Evolutionary conservation across 2,888 invertebrate species (phyloP), one percentile per base, ranked within the genome.

Genomic region (Dryomyza anilis): DNA sequence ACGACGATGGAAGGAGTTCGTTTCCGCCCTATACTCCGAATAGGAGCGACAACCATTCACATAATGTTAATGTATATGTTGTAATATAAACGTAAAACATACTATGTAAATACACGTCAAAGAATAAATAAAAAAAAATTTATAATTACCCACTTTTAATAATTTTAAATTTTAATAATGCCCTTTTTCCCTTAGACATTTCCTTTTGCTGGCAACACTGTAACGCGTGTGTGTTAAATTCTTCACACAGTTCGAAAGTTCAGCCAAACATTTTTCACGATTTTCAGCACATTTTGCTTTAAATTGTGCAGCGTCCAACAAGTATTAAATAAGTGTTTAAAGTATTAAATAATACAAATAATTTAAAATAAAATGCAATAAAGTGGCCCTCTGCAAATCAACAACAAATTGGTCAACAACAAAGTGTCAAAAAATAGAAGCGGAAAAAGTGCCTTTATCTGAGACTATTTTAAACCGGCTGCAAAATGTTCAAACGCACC

Each of bases 401-500:
- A 1, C 23, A 12, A n/a, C 14, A 21, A 55, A 36, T 14, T 36
- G 7, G 12, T 16, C 16, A 55, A 33, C 30, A 1, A n/a, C 19
- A 55, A 55, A n/a, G 23, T n/a, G 50, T 43, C 50, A 25, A 27
- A 2, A 27, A 27, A 50, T 50, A 21, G 4, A 27, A 48, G 50
- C n/a, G 50, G 25, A 14, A 12, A 25, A 50, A 50, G 2, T 25
- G 50, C 3, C 25, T 21, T 12, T 6, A 46, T 3, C 7, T 30
- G 29, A 21, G 33, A 10, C 27, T 16, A 14, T 16, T 39, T 61
- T 14, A 19, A 23, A 27, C 25, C 14, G 27, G 12, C n/a, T 21
- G n/a, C 23, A 60, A 29, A 64, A 82, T 83, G 83, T 83, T 83
- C 70, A 81, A 81, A 66, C 79, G 84, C 36, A 84, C 83, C 45